Evolutionary conservation across 2,113 vertebrate genomes (phyloP), one percentile per base, ranked within the genome.

Genomic region (Otocyon megalotis): DNA sequence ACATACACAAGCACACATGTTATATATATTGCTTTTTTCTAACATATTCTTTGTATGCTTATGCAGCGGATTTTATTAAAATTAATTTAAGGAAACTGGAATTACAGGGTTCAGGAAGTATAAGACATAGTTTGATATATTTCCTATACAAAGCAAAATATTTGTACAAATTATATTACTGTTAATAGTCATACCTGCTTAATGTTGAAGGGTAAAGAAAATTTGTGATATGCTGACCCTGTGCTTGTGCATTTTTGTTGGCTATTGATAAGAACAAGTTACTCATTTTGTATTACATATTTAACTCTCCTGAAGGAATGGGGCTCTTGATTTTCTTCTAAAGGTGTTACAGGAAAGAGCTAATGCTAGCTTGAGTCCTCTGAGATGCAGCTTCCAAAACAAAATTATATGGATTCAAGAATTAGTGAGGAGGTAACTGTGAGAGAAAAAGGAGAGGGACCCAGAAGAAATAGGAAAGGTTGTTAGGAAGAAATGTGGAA

Each of bases 361-460:
- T 74, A 67, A 65, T 54, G 8, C 88, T 74, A 54, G 3, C 60
- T 37, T 11, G 19, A 83, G 1, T 91, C n/a, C 2, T 85, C 6
- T 65, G 17, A 69, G 62, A 74, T 62, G 8, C 3, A 50, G 3
- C 30, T 74, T 88, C 5, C 16, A 69, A 95, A 50, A 28, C 3
- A 81, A n/a, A 11, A 53, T 71, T 67, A 28, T 10, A 22, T 63
- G 10, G 17, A 32, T 37, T 35, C 58, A 2, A 88, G 24, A 74
- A 76, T 67, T 58, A 90, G 13, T 53, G 0, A 2, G 4, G n/a
- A 37, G 19, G 76, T 15, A 30, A 0, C 11, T 76, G 9, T 37
- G 37, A 85, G 1, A 1, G 3, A 53, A 71, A 63, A 15, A 11
- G 5, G 0, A 2, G 0, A 50, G 6, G 4, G 0, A 58, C 9